Base-by-base conservation (phyloP, 1,140 invertebrate species). In the Coenobita brevimanus region DNA sequence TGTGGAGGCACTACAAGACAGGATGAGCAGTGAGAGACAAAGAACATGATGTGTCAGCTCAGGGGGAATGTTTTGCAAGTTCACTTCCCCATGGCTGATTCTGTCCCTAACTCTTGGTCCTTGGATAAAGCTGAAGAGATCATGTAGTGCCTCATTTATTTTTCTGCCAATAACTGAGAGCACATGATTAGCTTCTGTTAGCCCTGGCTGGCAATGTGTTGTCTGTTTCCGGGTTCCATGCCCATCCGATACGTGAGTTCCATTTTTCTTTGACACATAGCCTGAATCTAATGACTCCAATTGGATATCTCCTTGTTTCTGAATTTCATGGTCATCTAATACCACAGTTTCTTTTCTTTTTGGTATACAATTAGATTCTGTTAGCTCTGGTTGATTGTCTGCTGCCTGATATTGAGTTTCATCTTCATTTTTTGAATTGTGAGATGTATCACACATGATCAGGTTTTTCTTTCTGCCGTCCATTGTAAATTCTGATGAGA, bases 71-170 rank as follows among this genome's bases (percentile, higher is more conserved):
- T 83, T 2, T 36, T 83, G 24, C n/a, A 83, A 24, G 38, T 73
- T 38, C 0, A 57, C 67, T 46, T 83, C 81, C 15, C 81, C 81
- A n/a, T 83, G 81, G 33, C 81, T 83, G 13, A 83, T 24, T 57
- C 64, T 54, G 30, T 83, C 81, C 15, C 81, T 69, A 2, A 83
- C 41, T 17, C 81, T 64, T 24, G 81, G 81, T 8, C 81, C 81
- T 36, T 73, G 64, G 13, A 83, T 30, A 57, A 83, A 83, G 41
- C 57, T 83, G n/a, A 83, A 30, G 3, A 83, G 64, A 21, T 83
- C 81, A 36, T 83, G 81, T 24, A 83, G 33, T 50, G 81, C 81
- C 57, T 83, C 81, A 83, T 83, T 83, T 8, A 83, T 24, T 46
- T 83, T 83, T 38, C 46, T 50, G 8, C 81, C 81, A 67, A 82